These are phyloP conservation scores for Hydrolagus colliei DNA, from an alignment of 2,797 vertebrate species.

Conservation along the genomic window DNA sequence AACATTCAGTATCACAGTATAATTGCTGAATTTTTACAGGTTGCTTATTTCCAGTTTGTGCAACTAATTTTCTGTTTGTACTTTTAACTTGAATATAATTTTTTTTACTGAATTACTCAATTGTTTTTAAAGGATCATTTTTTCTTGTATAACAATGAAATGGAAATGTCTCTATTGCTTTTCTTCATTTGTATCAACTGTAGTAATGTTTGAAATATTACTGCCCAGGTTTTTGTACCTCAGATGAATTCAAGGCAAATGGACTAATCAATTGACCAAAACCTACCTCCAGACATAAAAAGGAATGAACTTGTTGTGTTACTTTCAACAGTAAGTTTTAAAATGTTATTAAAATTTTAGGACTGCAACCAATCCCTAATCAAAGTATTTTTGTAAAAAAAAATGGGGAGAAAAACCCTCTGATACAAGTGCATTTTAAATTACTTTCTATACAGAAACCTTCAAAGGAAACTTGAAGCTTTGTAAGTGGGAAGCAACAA, in stretches of 20 bases:
- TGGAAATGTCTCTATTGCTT: conserved; percentile 59
- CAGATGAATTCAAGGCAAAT: conserved; percentile 68
- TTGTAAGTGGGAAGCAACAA: conserved; percentile 74
- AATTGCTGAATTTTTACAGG: conserved; percentile 53
- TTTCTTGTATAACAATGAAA: conserved; percentile 61
- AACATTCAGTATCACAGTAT: conserved; percentile 59
- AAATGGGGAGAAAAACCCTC: conserved; percentile 55
- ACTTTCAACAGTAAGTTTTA: conserved; percentile 59
- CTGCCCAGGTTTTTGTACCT: conserved; percentile 79
- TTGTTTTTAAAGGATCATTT: conserved; percentile 70
- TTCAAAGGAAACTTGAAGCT: conserved; percentile 79
- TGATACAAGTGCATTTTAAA: conserved; percentile 62
- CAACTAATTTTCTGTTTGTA: conserved; percentile 70
- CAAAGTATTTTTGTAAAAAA: conserved; percentile 71
- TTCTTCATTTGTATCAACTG: conserved; percentile 36
- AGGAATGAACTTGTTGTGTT: conserved; percentile 59
- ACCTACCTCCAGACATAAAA: conserved; percentile 89
- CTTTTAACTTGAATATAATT: conserved; percentile 82
- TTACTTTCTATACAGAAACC: conserved; percentile 56
- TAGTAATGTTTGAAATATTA: conserved; percentile 54
- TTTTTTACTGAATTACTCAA: conserved; percentile 79
- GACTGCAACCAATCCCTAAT: conserved; percentile 69
- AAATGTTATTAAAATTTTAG: conserved; percentile 56
- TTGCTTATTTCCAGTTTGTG: conserved; percentile 46
- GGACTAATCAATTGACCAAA: conserved; percentile 74